These are phyloP conservation scores for Xenentodon cancila DNA, from an alignment of 2,797 vertebrate species.

Conservation along the genomic window DNA sequence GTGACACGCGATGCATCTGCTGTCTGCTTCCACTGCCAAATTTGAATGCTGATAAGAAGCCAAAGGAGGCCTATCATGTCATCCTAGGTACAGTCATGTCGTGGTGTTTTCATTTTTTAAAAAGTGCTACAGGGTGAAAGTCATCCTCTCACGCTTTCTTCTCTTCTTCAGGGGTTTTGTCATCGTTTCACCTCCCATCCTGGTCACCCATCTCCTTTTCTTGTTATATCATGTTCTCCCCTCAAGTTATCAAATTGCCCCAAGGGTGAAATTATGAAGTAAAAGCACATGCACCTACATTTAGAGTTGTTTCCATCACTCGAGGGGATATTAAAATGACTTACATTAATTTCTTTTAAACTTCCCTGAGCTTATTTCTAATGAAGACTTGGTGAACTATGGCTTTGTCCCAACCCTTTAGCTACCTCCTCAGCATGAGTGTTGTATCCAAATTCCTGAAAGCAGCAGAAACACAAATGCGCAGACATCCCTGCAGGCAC, in stretches of 20 bases:
- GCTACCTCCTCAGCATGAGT: too few relatives aligned
- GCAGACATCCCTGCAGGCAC: not conserved
- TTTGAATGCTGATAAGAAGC: conserved; percentile 33
- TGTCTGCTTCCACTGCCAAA: conserved; percentile 51
- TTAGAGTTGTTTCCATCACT: not conserved
- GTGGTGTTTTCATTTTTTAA: conserved; percentile 22
- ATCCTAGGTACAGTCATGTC: conserved; percentile 23
- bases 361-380: not conserved
- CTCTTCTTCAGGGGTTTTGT: conserved; percentile 33
- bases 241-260: conserved; percentile 25
- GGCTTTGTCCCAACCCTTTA: not conserved
- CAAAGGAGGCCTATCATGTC: conserved; percentile 10
- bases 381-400: not conserved
- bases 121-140: conserved; percentile 24
- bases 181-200: conserved; percentile 40
- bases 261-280: conserved; percentile 37
- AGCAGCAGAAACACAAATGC: too few relatives aligned
- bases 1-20: conserved; percentile 48
- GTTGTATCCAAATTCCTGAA: too few relatives aligned
- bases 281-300: conserved; percentile 16
- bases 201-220: conserved; percentile 18
- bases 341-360: conserved; percentile 2
- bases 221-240: conserved; percentile 38
- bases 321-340: not conserved
- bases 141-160: conserved; percentile 23